Evolutionary conservation across 2,797 vertebrate species (phyloP).

Genomic region (Botia almorhae): DNA sequence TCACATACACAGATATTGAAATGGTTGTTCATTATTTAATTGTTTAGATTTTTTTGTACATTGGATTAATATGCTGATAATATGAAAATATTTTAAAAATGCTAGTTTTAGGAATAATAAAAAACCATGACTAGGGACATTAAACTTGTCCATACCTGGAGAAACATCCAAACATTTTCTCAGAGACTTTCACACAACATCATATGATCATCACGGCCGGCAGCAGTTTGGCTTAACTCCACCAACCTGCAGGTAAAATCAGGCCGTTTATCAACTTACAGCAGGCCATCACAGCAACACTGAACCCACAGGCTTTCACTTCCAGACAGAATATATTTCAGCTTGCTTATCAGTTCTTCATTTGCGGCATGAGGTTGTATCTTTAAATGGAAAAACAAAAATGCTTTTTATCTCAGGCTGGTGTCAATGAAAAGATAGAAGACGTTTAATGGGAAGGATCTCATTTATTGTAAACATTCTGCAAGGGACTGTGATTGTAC

Average conservation of each 20-base stretch:
- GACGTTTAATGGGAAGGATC: slow-evolving; percentile 22
- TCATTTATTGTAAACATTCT: slow-evolving; percentile 30
- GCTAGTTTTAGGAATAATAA: no score
- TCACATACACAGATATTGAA: no score
- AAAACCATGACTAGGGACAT: no score
- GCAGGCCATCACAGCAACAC: slow-evolving; percentile 21
- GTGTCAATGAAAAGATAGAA: slow-evolving; percentile 33
- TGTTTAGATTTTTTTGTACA: no score
- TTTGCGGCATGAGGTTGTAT: slow-evolving; percentile 11
- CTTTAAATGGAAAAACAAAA: slow-evolving; percentile 32
- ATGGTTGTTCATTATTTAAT: no score
- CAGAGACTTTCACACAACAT: slow-evolving; percentile 2
- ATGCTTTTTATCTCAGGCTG: slow-evolving; percentile 44
- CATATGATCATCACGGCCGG: slow-evolving; percentile 16
- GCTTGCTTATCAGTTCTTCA: slow-evolving; percentile 24
- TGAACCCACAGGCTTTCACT: slow-evolving; percentile 19
- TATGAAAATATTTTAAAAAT: no score
- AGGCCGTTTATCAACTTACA: slow-evolving; percentile 34
- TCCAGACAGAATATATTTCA: slow-evolving; percentile 8
- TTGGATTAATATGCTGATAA: no score
- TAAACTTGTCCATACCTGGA: background rate
- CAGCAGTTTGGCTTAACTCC: slow-evolving; percentile 5
- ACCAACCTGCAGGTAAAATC: slow-evolving; percentile 18
- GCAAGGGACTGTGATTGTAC: slow-evolving; percentile 18
- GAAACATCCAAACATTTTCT: slow-evolving; percentile 5